A percentile compares a stretch with the other conserved stretches of the same genome.
phyloP scores from a whole-genome alignment of 92 coral and sea anemone genomes.

The Epizoanthus scotinus region DNA sequence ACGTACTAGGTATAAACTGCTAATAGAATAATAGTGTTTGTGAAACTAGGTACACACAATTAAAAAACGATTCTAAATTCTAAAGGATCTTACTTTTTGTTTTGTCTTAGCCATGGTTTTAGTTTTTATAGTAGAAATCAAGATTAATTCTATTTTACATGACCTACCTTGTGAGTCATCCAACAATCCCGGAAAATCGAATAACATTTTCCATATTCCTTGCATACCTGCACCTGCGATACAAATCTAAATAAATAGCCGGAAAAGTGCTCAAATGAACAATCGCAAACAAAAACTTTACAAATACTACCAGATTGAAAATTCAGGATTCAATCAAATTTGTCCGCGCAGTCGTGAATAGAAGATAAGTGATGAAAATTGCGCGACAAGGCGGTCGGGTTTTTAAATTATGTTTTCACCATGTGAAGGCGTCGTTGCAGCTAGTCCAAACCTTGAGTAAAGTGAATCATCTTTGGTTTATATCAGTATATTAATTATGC shows the following conservation, averaged over 20 bases:
- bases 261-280: background rate
- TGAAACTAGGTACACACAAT: background rate
- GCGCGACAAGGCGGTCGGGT: no score
- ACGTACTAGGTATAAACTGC: no score
- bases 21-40: no score
- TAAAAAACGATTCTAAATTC: no score
- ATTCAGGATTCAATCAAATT: background rate
- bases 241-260: background rate
- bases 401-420: no score
- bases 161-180: slow-evolving; percentile 25
- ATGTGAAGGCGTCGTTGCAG: no score
- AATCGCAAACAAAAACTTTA: no score
- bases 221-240: background rate
- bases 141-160: background rate
- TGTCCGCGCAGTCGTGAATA: slow-evolving; percentile 9
- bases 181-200: background rate
- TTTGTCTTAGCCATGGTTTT: background rate
- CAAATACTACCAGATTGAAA: background rate
- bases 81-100: background rate
- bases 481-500: no score
- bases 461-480: no score
- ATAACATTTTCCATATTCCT: slow-evolving; percentile 19
- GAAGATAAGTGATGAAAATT: background rate
- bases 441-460: no score
- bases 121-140: background rate